Evolutionary conservation across 1,140 invertebrate species (phyloP).

Genomic region (Marisa cornuarietis): DNA sequence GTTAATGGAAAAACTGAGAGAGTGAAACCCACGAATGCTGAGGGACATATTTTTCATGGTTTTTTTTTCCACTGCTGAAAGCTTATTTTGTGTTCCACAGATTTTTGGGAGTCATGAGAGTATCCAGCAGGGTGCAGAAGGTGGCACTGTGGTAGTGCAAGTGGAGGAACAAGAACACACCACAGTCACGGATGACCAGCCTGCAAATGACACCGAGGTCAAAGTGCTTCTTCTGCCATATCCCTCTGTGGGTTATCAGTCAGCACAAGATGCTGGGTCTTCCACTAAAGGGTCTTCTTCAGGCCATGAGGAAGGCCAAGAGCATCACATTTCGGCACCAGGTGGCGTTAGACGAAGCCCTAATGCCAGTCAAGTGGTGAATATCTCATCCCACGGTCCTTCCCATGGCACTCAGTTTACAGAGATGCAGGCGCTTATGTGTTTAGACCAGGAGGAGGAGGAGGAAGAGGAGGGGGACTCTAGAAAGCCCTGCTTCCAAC

Average conservation of each 20-base stretch:
- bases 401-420: background rate
- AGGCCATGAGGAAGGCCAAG: too few species aligned
- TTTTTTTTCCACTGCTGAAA: background rate
- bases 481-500: too few species aligned
- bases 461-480: background rate
- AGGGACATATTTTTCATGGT: background rate
- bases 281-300: too few species aligned
- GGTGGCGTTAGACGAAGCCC: background rate
- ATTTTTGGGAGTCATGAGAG: constrained; percentile 56
- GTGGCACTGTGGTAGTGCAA: constrained; percentile 30
- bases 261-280: background rate
- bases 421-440: constrained; percentile 20
- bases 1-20: background rate
- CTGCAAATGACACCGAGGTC: constrained; percentile 28
- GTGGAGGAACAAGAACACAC: constrained; percentile 39
- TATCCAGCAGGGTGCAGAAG: constrained; percentile 51
- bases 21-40: background rate
- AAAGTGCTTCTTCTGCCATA: constrained; percentile 36
- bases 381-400: background rate
- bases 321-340: background rate
- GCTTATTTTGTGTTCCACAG: constrained; percentile 26
- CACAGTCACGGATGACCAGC: constrained; percentile 42
- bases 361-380: background rate
- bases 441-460: background rate
- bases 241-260: constrained; percentile 29